These are phyloP conservation scores for Pecten maximus DNA, from an alignment of 2,888 invertebrate species.

Conservation along the genomic window DNA sequence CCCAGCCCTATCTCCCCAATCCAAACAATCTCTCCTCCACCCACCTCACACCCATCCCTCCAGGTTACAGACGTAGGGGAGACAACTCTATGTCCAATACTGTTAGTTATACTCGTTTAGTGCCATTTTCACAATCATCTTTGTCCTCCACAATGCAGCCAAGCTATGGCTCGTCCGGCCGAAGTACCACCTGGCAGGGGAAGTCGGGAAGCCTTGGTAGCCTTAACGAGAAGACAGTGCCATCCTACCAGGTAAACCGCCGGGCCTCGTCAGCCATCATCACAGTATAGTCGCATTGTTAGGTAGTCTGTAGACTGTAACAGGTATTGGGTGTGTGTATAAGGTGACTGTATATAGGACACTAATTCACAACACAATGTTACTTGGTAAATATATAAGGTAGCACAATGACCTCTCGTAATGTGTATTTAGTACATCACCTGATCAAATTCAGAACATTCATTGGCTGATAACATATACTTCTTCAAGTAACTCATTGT, in stretches of 20 bases:
- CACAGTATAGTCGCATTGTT: not conserved
- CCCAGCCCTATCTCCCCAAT: slow-evolving; percentile 38
- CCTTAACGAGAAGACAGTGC: slow-evolving; percentile 73
- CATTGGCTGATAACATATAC: too few species aligned
- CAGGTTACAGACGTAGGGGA: slow-evolving; percentile 45
- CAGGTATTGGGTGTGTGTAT: not conserved
- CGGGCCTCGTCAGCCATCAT: not conserved
- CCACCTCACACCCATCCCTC: slow-evolving; percentile 33
- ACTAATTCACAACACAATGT: not conserved
- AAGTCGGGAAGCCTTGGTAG: slow-evolving; percentile 69
- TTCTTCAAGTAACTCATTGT: too few species aligned
- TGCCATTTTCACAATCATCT: slow-evolving; percentile 62
- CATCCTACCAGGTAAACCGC: slow-evolving; percentile 71
- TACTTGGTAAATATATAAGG: too few species aligned
- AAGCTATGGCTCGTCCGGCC: slow-evolving; percentile 62
- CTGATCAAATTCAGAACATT: too few species aligned
- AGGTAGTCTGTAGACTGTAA: not conserved
- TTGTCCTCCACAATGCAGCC: slow-evolving; percentile 69
- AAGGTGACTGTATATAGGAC: not conserved
- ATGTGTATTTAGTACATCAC: too few species aligned
- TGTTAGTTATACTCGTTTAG: slow-evolving; percentile 57
- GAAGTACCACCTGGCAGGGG: slow-evolving; percentile 67
- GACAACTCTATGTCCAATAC: slow-evolving; percentile 59
- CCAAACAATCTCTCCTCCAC: slow-evolving; percentile 28
- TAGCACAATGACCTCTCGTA: too few species aligned